These are phyloP conservation scores for Cheilosia variabilis DNA, from an alignment of 2,888 invertebrate species.

Conservation along the genomic window DNA sequence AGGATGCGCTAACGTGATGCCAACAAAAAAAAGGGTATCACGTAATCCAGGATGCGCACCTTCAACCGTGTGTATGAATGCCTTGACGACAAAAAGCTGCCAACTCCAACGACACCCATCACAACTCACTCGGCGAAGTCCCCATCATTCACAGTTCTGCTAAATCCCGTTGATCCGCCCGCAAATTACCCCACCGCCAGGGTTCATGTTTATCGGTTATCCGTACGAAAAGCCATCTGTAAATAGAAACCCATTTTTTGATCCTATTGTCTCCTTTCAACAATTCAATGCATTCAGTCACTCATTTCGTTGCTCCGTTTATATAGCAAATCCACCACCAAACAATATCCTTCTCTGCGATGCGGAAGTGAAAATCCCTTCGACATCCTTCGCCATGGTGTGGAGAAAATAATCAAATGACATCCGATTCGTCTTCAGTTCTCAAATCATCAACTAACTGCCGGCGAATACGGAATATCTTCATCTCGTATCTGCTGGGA, in stretches of 20 bases:
- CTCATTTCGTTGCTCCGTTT: conserved; percentile 46
- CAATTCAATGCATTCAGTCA: conserved; percentile 48
- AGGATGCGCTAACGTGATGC: no score
- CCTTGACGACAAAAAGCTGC: no score
- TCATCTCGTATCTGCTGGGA: conserved; percentile 43
- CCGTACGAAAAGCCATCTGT: conserved; percentile 37
- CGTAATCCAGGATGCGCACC: no score
- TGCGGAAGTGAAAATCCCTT: conserved; percentile 44
- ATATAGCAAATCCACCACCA: conserved; percentile 13
- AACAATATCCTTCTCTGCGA: conserved; percentile 31
- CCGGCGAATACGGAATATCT: conserved; percentile 59
- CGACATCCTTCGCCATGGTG: conserved; percentile 48
- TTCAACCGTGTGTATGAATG: no score
- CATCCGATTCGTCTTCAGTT: conserved; percentile 71
- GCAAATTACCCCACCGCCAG: conserved; percentile 29
- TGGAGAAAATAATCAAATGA: conserved; percentile 67
- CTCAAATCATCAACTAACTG: conserved; percentile 65
- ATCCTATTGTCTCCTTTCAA: conserved; percentile 33
- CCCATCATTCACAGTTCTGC: background rate
- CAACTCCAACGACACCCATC: no score
- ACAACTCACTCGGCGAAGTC: background rate
- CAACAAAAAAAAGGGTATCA: no score
- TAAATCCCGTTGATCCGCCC: background rate
- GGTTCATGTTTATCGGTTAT: conserved; percentile 44
- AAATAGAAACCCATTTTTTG: conserved; percentile 58